Evolutionary conservation across 2,113 vertebrate species (phyloP), one percentile per base, ranked within the genome.

Genomic region (Chionodraco myersi): DNA sequence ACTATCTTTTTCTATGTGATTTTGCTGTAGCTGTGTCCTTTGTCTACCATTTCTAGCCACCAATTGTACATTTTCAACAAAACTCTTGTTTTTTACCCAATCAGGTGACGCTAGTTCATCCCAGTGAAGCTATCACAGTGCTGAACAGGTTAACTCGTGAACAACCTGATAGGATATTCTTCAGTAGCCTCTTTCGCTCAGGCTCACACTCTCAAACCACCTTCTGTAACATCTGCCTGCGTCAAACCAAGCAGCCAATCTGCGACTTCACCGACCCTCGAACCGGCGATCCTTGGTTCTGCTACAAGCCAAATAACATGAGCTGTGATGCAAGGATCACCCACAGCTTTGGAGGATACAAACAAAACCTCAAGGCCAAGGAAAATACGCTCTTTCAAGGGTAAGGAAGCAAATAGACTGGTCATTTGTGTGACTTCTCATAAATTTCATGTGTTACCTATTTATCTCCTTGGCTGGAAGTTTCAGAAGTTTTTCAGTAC

Each of bases 241-340:
- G 48, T 3, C 49, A 48, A n/a, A 67, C 30, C 10, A 16, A 30
- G 34, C 34, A 63, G 49, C 64, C 30, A 3, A 2, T 36, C 48
- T 67, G 64, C 3, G 52, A 67, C 64, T 30, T 3, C 64, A 67
- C 64, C 18, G 64, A 67, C 64, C 49, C 91, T 16, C 91, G 94
- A 62, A 97, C 96, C 0, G 97, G 97, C 2, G 97, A 98, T 48
- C 97, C 96, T 0, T 99, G 97, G 97, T 98, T 97, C 93, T 98
- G 97, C 80, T 96, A 96, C 64, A 98, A 97, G 72, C 97, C 97
- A 53, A 94, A 94, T 80, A 95, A 94, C 26, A 91, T 98, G 12
- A 87, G 93, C 44, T 99, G 97, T 83, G 94, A 95, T 75, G 93
- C 92, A 78, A 94, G 97, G 67, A 93, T 97, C 83, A 96, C 86